phyloP scores from a whole-genome alignment of 2,113 vertebrate species.

The Psilopsiagon aurifrons region DNA sequence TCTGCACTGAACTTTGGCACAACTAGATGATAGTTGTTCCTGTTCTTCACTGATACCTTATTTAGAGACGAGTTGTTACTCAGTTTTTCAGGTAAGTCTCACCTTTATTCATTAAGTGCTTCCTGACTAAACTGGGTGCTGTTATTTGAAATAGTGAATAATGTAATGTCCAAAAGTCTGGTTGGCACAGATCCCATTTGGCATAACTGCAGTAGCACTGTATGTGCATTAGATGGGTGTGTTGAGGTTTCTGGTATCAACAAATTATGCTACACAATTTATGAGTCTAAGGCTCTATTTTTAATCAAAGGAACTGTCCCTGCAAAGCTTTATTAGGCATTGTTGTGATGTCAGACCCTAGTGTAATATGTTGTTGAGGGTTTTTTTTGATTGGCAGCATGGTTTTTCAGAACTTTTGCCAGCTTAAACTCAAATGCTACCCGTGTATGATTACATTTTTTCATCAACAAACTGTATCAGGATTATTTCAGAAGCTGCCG shows the following conservation, averaged over 20 bases:
- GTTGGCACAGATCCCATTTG: conserved; percentile 33
- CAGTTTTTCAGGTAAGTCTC: not conserved
- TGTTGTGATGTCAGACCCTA: conserved; percentile 40
- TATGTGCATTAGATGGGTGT: conserved; percentile 36
- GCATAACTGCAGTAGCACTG: conserved; percentile 7
- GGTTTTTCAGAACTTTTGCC: conserved; percentile 39
- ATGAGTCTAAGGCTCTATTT: conserved; percentile 42
- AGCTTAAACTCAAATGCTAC: conserved; percentile 16
- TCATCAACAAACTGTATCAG: not conserved
- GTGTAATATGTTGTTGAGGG: not conserved
- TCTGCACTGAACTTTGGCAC: not conserved
- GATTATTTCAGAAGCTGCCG: conserved; percentile 42
- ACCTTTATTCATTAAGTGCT: conserved; percentile 27
- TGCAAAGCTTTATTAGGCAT: conserved; percentile 37
- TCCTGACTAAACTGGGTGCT: not conserved
- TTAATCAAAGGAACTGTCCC: conserved; percentile 40
- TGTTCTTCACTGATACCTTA: not conserved
- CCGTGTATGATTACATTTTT: conserved; percentile 1
- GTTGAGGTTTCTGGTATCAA: conserved; percentile 50
- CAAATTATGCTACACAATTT: conserved; percentile 53
- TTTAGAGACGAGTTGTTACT: not conserved
- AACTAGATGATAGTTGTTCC: not conserved
- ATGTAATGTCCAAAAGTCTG: conserved; percentile 42
- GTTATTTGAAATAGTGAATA: conserved; percentile 20
- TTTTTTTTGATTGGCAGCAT: conserved; percentile 25